Conservation (phyloP, 2,888 invertebrate species). For the Agrilus cyanescens region DNA sequence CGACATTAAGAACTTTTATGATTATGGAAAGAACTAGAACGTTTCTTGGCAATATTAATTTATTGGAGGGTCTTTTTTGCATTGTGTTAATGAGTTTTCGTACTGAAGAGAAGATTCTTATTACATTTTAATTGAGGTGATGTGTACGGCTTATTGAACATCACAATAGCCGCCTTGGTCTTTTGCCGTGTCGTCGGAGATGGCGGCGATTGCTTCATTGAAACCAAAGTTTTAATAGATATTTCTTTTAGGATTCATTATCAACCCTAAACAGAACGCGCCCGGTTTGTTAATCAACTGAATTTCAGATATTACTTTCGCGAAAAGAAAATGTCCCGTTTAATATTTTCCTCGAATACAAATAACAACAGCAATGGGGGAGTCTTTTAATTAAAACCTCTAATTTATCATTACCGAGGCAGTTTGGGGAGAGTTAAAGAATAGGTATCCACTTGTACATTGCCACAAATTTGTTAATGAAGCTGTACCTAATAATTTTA, state of each 20-base stretch:
- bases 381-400: too few species aligned
- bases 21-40: conserved; percentile 21
- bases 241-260: conserved; percentile 37
- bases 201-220: conserved; percentile 19
- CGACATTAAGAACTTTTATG: conserved; percentile 11
- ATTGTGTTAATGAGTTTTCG: conserved; percentile 37
- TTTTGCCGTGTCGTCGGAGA: conserved; percentile 16
- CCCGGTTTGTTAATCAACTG: conserved; percentile 28
- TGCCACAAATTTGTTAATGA: too few species aligned
- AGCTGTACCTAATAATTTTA: too few species aligned
- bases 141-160: conserved; percentile 36
- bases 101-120: conserved; percentile 36
- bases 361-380: too few species aligned
- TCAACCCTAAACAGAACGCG: conserved; percentile 30
- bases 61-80: conserved; percentile 29
- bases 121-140: conserved; percentile 40
- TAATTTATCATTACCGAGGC: too few species aligned
- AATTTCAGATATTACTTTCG: conserved; percentile 28
- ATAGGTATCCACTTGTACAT: too few species aligned
- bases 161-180: conserved; percentile 27
- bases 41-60: conserved; percentile 29
- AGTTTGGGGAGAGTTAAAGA: too few species aligned
- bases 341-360: too few species aligned
- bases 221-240: conserved; percentile 39
- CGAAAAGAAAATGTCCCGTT: too few species aligned